Percentiles rank a stretch among this genome's conserved stretches.
phyloP scores from a whole-genome alignment of 2,797 vertebrate genomes.

The Anomalospiza imberbis region DNA sequence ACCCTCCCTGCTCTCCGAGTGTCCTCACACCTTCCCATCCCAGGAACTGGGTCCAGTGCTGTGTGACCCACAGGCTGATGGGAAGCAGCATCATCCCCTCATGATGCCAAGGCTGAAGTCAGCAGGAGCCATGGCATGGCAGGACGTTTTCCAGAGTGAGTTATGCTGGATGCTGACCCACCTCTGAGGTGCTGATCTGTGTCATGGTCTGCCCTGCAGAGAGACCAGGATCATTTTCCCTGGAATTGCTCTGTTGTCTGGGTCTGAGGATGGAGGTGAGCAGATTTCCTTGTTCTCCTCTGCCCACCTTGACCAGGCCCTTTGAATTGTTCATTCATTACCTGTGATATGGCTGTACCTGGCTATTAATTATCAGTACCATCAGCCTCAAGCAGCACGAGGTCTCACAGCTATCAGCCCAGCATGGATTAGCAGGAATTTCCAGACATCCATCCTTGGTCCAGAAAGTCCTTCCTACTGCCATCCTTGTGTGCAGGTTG shows the following conservation, averaged over 20 bases:
- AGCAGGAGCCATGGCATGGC: neutral
- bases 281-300: neutral
- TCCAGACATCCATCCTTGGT: neutral
- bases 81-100: neutral
- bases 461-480: neutral
- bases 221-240: neutral
- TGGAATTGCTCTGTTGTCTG: neutral
- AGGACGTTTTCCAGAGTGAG: neutral
- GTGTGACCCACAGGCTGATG: neutral
- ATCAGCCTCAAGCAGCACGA: neutral
- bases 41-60: neutral
- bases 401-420: neutral
- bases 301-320: neutral
- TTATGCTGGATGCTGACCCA: neutral
- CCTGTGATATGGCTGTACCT: neutral
- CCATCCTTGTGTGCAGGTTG: neutral
- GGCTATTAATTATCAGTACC: neutral
- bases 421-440: neutral
- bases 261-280: neutral
- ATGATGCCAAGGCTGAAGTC: neutral
- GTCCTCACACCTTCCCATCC: neutral
- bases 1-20: neutral
- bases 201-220: neutral
- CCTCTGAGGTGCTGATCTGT: neutral
- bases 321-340: neutral